These are phyloP conservation scores for Scophthalmus maximus DNA, from an alignment of 2,113 vertebrate species.

Conservation along the genomic window DNA sequence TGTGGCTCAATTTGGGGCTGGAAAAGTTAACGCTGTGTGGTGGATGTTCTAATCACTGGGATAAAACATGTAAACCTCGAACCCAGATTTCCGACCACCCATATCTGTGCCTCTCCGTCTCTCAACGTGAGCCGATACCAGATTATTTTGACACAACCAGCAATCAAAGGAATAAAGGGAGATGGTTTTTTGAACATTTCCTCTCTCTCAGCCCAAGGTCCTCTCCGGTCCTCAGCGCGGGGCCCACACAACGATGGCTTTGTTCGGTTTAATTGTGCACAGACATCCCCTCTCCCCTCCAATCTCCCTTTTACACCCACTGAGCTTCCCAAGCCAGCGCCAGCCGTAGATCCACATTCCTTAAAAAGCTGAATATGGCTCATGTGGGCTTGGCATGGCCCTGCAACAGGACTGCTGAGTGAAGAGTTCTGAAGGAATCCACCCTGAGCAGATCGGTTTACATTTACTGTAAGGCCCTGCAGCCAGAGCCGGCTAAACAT, in stretches of 20 bases:
- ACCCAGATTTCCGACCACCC: conserved; percentile 65
- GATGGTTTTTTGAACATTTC: conserved; percentile 28
- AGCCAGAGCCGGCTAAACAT: conserved; percentile 17
- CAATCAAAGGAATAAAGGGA: neutral
- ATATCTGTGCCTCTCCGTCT: neutral
- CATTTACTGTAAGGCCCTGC: conserved; percentile 41
- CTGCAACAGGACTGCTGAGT: conserved; percentile 72
- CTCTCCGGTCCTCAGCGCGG: conserved; percentile 42
- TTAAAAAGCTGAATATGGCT: conserved; percentile 67
- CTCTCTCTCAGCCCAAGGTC: conserved; percentile 54
- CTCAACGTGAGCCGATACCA: neutral
- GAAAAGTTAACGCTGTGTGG: conserved; percentile 50
- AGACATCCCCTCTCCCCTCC: conserved; percentile 75
- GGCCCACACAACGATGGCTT: conserved; percentile 77
- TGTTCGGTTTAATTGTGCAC: conserved; percentile 79
- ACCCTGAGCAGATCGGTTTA: conserved; percentile 70
- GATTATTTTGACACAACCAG: conserved; percentile 7
- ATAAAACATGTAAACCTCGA: conserved; percentile 32
- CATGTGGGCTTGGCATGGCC: conserved; percentile 71
- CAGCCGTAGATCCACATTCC: conserved; percentile 72
- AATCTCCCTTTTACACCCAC: conserved; percentile 67
- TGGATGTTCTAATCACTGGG: conserved; percentile 50
- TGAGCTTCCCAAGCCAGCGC: conserved; percentile 59
- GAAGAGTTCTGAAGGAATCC: conserved; percentile 74
- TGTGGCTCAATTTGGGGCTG: conserved; percentile 56